Evolutionary conservation across 2,113 vertebrate genomes (phyloP).

Genomic region (Melanocharis versteri): DNA sequence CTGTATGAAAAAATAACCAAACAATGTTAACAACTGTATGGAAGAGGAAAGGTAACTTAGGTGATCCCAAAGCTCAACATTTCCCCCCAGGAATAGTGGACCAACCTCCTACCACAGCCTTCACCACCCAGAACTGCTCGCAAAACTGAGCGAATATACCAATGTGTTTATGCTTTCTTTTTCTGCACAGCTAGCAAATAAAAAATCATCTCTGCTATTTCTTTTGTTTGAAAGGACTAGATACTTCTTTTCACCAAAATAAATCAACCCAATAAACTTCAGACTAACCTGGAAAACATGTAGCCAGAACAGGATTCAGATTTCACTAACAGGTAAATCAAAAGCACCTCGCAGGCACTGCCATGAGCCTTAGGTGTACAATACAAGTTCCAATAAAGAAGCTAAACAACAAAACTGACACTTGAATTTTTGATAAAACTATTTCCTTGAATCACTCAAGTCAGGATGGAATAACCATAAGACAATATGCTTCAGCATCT

Average conservation of each 20-base stretch:
- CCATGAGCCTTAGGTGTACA: not conserved
- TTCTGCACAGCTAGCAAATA: not conserved
- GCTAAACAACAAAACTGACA: not conserved
- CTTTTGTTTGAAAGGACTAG: not conserved
- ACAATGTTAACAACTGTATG: rapidly evolving
- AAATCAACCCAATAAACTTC: not conserved
- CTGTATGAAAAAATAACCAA: not conserved
- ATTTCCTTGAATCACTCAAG: not conserved
- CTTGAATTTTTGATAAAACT: not conserved
- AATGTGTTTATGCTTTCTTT: not conserved
- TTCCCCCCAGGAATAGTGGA: rapidly evolving
- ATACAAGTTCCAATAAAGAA: not conserved
- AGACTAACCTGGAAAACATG: not conserved
- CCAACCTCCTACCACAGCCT: not conserved
- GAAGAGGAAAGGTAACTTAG: not conserved
- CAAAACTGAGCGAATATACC: not conserved
- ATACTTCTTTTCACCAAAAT: not conserved
- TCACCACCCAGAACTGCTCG: not conserved
- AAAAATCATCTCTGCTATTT: not conserved
- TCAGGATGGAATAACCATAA: not conserved
- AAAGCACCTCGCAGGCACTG: not conserved
- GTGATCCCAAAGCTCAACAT: not conserved
- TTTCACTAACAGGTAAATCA: not conserved
- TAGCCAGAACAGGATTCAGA: not conserved
- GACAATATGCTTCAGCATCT: not conserved